phyloP scores from a whole-genome alignment of 35 echinoderm and acorn worm genomes.

The Amphiura filiformis region DNA sequence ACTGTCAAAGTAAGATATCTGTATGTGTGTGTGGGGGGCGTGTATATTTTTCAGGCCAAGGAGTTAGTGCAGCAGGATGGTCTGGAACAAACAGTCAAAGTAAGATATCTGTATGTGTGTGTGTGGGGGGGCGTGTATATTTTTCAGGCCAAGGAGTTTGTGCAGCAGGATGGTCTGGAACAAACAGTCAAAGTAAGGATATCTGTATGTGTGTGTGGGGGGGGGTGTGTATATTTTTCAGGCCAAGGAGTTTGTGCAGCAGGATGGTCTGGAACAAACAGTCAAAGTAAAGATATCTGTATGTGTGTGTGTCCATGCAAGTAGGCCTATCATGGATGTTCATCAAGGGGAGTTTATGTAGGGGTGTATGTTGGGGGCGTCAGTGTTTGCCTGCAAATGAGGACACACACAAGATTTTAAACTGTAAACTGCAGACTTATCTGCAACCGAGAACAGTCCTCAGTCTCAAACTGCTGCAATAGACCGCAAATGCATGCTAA shows the following conservation, averaged over 20 bases:
- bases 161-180: neutral
- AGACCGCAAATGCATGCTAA: too few species aligned
- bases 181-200: neutral
- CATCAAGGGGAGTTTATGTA: neutral
- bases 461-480: too few species aligned
- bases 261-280: constrained; percentile 9
- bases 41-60: neutral
- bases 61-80: neutral
- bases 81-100: constrained; percentile 19
- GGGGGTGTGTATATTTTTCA: too few species aligned
- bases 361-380: neutral
- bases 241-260: neutral
- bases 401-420: too few species aligned
- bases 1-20: constrained; percentile 8
- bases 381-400: too few species aligned
- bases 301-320: neutral
- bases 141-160: neutral
- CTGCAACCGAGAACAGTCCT: too few species aligned
- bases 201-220: neutral
- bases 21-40: neutral
- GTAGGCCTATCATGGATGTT: neutral
- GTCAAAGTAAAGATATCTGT: neutral
- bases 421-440: too few species aligned
- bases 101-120: neutral
- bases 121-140: neutral